Percentiles rank a stretch among this genome's conserved stretches.
phyloP scores from a whole-genome alignment of 2,113 vertebrate species.

The Aythya baeri region DNA sequence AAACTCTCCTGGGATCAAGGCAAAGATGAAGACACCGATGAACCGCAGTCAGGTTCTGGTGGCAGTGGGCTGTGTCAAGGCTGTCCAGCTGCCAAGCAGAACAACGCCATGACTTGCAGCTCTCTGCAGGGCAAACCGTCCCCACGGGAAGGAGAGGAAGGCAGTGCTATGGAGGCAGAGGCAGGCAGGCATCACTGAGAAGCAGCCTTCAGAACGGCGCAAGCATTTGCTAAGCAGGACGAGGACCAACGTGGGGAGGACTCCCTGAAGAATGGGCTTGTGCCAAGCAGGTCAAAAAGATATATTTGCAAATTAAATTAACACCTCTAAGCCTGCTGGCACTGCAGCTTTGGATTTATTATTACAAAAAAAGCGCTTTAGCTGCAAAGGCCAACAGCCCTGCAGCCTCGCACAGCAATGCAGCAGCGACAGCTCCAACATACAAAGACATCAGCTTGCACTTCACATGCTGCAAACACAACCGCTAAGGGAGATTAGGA shows the following conservation, averaged over 20 bases:
- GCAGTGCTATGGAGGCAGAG: background rate
- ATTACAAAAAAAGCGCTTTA: background rate
- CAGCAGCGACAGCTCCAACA: background rate
- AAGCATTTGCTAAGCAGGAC: background rate
- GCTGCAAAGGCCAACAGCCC: background rate
- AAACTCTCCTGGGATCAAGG: background rate
- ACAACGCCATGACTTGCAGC: background rate
- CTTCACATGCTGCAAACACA: background rate
- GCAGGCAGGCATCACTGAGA: background rate
- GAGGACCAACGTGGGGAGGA: background rate
- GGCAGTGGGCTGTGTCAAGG: background rate
- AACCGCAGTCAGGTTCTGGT: background rate
- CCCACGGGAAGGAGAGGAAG: background rate
- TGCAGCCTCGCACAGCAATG: background rate
- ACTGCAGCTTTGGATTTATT: background rate
- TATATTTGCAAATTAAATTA: background rate
- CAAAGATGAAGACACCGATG: slow-evolving; percentile 1
- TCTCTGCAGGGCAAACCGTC: background rate
- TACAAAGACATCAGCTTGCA: rapidly evolving
- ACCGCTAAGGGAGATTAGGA: background rate
- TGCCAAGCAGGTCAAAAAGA: background rate
- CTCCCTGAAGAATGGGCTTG: background rate
- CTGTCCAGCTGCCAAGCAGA: background rate
- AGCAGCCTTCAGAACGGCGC: rapidly evolving
- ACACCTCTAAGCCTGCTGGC: background rate